Evolutionary conservation across 2,888 invertebrate species (phyloP).

Genomic region (Sphaerophoria rueppellii): DNA sequence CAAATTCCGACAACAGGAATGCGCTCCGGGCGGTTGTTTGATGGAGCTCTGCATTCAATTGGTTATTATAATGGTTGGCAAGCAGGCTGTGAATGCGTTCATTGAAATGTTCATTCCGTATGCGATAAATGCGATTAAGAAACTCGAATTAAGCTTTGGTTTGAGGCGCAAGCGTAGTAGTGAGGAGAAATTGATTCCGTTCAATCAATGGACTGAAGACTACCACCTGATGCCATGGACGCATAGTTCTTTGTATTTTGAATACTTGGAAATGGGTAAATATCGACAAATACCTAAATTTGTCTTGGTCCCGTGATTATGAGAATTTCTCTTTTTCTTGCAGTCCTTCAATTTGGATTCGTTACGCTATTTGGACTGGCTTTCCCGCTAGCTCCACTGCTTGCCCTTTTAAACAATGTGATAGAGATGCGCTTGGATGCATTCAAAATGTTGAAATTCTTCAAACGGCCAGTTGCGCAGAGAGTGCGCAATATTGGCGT

Average conservation of each 20-base stretch:
- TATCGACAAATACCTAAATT: too few relatives aligned
- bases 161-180: constrained; percentile 79
- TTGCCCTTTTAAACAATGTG: constrained; percentile 91
- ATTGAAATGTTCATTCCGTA: constrained; percentile 90
- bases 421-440: constrained; percentile 93
- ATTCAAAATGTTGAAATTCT: constrained; percentile 89
- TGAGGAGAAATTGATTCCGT: constrained; percentile 82
- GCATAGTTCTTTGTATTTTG: constrained; percentile 88
- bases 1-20: constrained; percentile 89
- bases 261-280: constrained; percentile 93
- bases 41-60: constrained; percentile 93
- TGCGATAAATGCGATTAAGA: constrained; percentile 83
- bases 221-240: constrained; percentile 86
- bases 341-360: constrained; percentile 93
- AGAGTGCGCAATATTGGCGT: constrained; percentile 90
- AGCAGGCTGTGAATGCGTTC: constrained; percentile 90
- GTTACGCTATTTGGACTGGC: constrained; percentile 93
- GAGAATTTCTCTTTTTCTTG: constrained; percentile 74
- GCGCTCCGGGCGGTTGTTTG: constrained; percentile 92
- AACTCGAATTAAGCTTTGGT: constrained; percentile 82
- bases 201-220: constrained; percentile 89
- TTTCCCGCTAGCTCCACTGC: constrained; percentile 92
- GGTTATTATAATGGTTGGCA: constrained; percentile 93
- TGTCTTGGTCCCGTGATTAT: too few relatives aligned
- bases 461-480: constrained; percentile 88